Conservation (phyloP, 2,888 invertebrate genomes). For the Pristionchus japonicus region DNA sequence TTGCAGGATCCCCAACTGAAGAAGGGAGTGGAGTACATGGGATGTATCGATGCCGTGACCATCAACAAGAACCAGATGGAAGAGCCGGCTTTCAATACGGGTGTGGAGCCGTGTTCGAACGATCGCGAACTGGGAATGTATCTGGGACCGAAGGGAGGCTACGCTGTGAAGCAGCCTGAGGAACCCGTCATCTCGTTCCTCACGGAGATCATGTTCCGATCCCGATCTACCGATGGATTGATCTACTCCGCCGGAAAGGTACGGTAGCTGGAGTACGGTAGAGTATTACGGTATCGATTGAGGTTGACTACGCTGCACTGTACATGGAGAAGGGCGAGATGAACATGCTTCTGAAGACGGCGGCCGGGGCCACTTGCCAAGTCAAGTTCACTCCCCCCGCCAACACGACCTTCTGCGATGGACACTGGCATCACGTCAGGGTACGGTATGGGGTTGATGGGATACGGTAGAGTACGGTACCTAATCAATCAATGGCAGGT, state of each 20-base stretch:
- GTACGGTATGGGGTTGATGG: conserved; percentile 51
- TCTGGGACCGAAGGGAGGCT: conserved; percentile 77
- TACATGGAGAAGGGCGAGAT: conserved; percentile 57
- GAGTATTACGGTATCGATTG: not conserved
- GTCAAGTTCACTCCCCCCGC: conserved; percentile 55
- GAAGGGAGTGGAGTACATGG: conserved; percentile 55
- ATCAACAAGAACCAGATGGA: conserved; percentile 72
- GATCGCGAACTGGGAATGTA: conserved; percentile 76
- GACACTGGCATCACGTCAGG: conserved; percentile 90
- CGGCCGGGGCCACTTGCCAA: conserved; percentile 83
- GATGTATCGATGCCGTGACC: conserved; percentile 76
- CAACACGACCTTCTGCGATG: conserved; percentile 86
- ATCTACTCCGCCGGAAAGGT: conserved; percentile 69
- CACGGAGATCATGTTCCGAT: conserved; percentile 71
- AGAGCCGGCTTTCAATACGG: conserved; percentile 52
- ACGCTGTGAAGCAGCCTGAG: conserved; percentile 72
- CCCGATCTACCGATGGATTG: conserved; percentile 69
- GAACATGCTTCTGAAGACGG: conserved; percentile 76
- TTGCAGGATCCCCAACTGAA: conserved; percentile 31
- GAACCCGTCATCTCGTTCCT: conserved; percentile 66
- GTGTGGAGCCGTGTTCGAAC: conserved; percentile 72
- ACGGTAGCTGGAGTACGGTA: conserved; percentile 33
- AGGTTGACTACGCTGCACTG: conserved; percentile 37
- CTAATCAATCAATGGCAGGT: conserved; percentile 77
- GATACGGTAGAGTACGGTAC: not conserved